These are phyloP conservation scores for Lutjanus erythropterus DNA, from an alignment of 2,113 vertebrate genomes.

Conservation along the genomic window DNA sequence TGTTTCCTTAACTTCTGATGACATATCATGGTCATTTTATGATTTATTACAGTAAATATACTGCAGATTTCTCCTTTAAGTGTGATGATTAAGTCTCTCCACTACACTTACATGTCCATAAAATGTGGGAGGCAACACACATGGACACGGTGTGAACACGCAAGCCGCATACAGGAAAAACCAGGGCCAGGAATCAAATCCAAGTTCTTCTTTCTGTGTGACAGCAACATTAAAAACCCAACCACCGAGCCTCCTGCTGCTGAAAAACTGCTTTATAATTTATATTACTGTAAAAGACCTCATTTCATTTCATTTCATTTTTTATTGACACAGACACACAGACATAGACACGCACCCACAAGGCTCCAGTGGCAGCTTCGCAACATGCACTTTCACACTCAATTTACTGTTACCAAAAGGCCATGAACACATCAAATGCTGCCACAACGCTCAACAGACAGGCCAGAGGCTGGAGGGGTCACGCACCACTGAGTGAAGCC, in stretches of 20 bases:
- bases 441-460: constrained; percentile 29
- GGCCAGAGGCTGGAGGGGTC: constrained; percentile 48
- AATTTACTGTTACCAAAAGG: constrained; percentile 75
- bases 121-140: constrained; percentile 13
- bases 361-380: constrained; percentile 60
- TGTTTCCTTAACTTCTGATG: too few species aligned
- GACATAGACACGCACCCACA: constrained; percentile 47
- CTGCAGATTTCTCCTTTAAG: too few species aligned
- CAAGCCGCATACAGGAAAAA: constrained; percentile 34
- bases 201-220: constrained; percentile 32
- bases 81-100: constrained; percentile 12
- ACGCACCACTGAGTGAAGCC: constrained; percentile 38
- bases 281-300: constrained; percentile 54
- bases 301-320: constrained; percentile 47
- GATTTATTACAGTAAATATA: too few species aligned
- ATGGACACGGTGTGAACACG: constrained; percentile 7
- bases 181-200: background rate
- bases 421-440: constrained; percentile 54
- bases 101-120: constrained; percentile 16
- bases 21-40: too few species aligned
- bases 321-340: constrained; percentile 53
- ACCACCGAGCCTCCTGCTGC: constrained; percentile 18
- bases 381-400: constrained; percentile 71
- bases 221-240: constrained; percentile 25
- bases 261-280: constrained; percentile 49